These are phyloP conservation scores for Dolichallabes microphthalmus DNA, from an alignment of 2,113 vertebrate genomes.

Conservation along the genomic window DNA sequence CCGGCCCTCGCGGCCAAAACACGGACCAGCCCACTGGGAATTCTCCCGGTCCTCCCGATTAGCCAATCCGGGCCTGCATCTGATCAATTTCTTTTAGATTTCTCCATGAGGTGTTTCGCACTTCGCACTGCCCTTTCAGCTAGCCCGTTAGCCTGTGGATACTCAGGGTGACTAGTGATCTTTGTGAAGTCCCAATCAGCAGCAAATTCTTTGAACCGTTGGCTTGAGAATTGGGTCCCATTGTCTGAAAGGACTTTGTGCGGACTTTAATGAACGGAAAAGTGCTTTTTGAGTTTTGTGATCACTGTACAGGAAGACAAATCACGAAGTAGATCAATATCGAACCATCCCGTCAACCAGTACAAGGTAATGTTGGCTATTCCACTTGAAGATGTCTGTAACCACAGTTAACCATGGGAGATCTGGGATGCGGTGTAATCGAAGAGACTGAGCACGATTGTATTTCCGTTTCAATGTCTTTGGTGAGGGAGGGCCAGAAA, in stretches of 20 bases:
- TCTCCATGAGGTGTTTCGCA: conserved; percentile 9
- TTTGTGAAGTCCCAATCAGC: not conserved
- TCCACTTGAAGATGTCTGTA: conserved; percentile 38
- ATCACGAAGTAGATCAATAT: conserved; percentile 9
- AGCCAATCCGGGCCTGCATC: no score
- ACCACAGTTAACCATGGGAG: conserved; percentile 30
- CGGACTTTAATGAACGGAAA: not conserved
- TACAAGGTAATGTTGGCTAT: conserved; percentile 10
- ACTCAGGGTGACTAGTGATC: not conserved
- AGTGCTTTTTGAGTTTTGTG: conserved; percentile 29
- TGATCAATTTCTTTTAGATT: no score
- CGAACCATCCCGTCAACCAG: conserved; percentile 36
- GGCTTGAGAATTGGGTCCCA: not conserved
- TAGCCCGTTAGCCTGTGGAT: not conserved
- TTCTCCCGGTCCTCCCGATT: no score
- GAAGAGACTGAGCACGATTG: not conserved
- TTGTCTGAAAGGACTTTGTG: conserved; percentile 4
- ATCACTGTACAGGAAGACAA: not conserved
- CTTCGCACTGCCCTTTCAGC: not conserved
- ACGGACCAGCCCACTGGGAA: no score
- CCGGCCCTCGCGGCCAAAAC: no score
- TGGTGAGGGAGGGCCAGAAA: no score
- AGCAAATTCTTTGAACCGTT: not conserved
- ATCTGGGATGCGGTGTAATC: not conserved
- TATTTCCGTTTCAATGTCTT: no score